Evolutionary conservation across 2,797 vertebrate species (phyloP), one percentile per base, ranked within the genome.

Genomic region (Apogon talboti): DNA sequence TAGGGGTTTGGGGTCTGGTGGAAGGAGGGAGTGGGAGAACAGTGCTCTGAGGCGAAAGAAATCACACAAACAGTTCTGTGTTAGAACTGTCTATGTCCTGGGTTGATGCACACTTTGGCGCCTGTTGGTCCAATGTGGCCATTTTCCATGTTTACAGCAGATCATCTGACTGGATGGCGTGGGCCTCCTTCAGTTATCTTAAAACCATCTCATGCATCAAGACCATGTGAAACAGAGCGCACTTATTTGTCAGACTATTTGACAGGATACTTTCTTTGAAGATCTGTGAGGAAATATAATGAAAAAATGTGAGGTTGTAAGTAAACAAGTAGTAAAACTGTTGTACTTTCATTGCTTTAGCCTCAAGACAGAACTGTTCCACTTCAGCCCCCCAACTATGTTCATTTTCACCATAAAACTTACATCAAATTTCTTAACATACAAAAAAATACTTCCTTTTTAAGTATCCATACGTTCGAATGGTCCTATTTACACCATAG

Each of bases 91-190:
- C 30, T 67, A 24, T 28, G 2, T 58, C 33, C 33, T 4, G 16
- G 15, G 24, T 63, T 62, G 41, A 79, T 47, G 66, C 30, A 15
- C 16, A 44, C 24, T 38, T 3, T 42, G 30, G 19, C 2, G 47
- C 33, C 50, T 0, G 13, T 44, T 66, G 24, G 14, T 47, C 51
- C 52, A 30, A 33, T 14, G 21, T 0, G 11, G 33, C 40, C 0
- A 47, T 63, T 63, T 53, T 19, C 52, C n/a, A 53, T 52, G 47
- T 48, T 67, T 45, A 19, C 52, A 54, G 18, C 66, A 30, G 12
- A 50, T 79, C 65, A 79, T 84, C 61, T 68, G 77, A 81, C 49
- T 66, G 10, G 6, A 47, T 24, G 1, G 13, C 30, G 16, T 10
- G 4, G 48, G 33, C 35, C 42, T 28, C 56, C 52, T 56, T 48